Conservation (phyloP, 2,888 invertebrate species). For the Diplazon laetatorius region DNA sequence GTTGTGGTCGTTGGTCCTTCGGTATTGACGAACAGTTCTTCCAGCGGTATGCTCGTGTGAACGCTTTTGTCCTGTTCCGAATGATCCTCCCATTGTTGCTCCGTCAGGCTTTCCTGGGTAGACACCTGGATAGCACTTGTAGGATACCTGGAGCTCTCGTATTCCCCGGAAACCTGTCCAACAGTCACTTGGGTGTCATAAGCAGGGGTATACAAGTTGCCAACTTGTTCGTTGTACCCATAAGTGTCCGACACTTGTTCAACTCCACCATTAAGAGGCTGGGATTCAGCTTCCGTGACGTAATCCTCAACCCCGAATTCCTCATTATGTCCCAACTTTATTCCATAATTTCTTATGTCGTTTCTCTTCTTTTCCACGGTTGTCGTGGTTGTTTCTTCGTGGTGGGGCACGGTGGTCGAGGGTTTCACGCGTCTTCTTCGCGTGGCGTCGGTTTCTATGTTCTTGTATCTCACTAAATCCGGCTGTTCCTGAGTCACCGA, state of each 20-base stretch:
- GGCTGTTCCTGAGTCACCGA: constrained; percentile 45
- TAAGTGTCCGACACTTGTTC: constrained; percentile 52
- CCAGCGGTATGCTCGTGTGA: constrained; percentile 68
- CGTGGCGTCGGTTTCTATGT: constrained; percentile 41
- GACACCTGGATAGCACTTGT: constrained; percentile 27
- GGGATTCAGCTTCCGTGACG: constrained; percentile 42
- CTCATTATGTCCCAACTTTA: constrained; percentile 61
- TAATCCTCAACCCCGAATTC: constrained; percentile 66
- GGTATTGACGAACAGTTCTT: constrained; percentile 75
- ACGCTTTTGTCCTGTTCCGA: constrained; percentile 34
- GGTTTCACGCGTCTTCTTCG: constrained; percentile 58
- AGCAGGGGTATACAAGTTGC: constrained; percentile 53
- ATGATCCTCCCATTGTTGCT: constrained; percentile 27
- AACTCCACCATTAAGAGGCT: constrained; percentile 16
- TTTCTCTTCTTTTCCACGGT: constrained; percentile 59
- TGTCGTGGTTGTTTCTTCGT: constrained; percentile 36
- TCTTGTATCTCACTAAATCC: constrained; percentile 55
- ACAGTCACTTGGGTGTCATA: constrained; percentile 41
- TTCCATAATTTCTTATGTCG: constrained; percentile 63
- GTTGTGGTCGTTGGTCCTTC: constrained; percentile 63
- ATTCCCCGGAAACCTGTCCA: constrained; percentile 40
- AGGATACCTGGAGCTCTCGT: constrained; percentile 49
- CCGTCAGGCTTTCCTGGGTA: constrained; percentile 25
- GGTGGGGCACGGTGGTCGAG: not conserved
- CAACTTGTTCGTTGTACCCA: constrained; percentile 45